phyloP scores from a whole-genome alignment of 2,888 invertebrate species.

The Eupithecia abbreviata region DNA sequence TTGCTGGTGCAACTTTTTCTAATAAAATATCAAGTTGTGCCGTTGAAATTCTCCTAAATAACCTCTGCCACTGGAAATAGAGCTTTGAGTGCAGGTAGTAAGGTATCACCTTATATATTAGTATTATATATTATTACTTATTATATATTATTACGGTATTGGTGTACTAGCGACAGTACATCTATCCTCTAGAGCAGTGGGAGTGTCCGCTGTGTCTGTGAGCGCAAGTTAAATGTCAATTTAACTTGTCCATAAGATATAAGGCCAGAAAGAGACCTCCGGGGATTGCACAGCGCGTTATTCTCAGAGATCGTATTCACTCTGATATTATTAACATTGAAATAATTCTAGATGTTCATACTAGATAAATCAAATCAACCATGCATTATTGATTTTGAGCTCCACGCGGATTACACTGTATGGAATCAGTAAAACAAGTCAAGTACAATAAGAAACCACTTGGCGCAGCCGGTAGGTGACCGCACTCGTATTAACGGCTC shows the following conservation, averaged over 20 bases:
- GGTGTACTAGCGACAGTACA: slow-evolving; percentile 19
- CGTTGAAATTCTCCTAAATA: background rate
- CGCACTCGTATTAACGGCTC: background rate
- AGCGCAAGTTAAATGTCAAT: background rate
- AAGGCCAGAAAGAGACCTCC: too few species aligned
- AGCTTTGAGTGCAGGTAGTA: background rate
- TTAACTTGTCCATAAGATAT: too few species aligned
- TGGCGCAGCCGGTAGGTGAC: background rate
- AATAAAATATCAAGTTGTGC: too few species aligned
- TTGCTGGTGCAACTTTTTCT: too few species aligned
- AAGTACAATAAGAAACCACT: background rate
- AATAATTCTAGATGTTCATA: background rate
- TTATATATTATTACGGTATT: too few species aligned
- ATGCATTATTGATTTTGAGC: background rate
- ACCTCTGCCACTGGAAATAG: background rate
- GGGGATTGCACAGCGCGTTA: too few species aligned
- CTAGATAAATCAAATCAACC: too few species aligned
- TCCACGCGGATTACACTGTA: background rate
- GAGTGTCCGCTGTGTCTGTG: slow-evolving; percentile 19
- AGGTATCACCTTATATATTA: too few species aligned
- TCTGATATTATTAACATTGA: background rate
- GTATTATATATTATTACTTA: too few species aligned
- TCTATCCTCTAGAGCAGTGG: slow-evolving; percentile 20
- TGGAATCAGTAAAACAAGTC: background rate
- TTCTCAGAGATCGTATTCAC: background rate